These are phyloP conservation scores for Drosophila prosaltans DNA, from an alignment of 1,140 invertebrate genomes.

Conservation along the genomic window DNA sequence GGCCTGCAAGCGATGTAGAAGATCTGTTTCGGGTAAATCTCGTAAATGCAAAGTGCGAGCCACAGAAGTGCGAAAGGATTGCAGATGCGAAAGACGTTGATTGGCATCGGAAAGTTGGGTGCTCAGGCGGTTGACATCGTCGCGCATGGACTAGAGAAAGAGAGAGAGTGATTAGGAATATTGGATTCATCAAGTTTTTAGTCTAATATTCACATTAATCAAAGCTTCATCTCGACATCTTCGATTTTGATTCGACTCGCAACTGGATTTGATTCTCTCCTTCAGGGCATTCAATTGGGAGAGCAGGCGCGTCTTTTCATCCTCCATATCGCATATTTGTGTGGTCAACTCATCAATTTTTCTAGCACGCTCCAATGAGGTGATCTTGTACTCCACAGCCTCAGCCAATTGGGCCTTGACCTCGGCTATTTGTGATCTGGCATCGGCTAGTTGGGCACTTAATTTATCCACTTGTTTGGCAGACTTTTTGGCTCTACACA, in stretches of 20 bases:
- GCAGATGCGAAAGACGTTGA: slow-evolving; percentile 89
- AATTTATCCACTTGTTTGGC: slow-evolving; percentile 90
- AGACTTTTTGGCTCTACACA: slow-evolving; percentile 89
- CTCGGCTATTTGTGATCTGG: slow-evolving; percentile 88
- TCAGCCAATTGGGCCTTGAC: slow-evolving; percentile 91
- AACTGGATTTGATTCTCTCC: slow-evolving; percentile 71
- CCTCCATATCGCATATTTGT: slow-evolving; percentile 77
- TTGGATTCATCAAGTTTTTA: not conserved
- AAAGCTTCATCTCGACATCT: slow-evolving; percentile 86
- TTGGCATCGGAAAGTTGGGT: slow-evolving; percentile 88
- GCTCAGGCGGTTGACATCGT: slow-evolving; percentile 89
- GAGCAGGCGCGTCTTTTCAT: slow-evolving; percentile 71
- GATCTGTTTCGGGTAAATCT: slow-evolving; percentile 77
- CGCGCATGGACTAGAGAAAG: slow-evolving; percentile 85
- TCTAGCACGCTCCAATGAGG: slow-evolving; percentile 90
- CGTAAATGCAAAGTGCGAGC: slow-evolving; percentile 85
- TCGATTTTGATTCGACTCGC: slow-evolving; percentile 80
- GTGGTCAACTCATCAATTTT: slow-evolving; percentile 92
- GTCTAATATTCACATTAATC: slow-evolving; percentile 84
- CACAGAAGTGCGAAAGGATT: slow-evolving; percentile 88
- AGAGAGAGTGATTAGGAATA: not conserved
- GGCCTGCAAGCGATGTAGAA: slow-evolving; percentile 80
- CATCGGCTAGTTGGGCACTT: slow-evolving; percentile 88
- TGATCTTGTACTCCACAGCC: slow-evolving; percentile 93
- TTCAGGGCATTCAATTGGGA: slow-evolving; percentile 72